Conservation (phyloP, 2,888 invertebrate species). For the Trachelus stipa region DNA sequence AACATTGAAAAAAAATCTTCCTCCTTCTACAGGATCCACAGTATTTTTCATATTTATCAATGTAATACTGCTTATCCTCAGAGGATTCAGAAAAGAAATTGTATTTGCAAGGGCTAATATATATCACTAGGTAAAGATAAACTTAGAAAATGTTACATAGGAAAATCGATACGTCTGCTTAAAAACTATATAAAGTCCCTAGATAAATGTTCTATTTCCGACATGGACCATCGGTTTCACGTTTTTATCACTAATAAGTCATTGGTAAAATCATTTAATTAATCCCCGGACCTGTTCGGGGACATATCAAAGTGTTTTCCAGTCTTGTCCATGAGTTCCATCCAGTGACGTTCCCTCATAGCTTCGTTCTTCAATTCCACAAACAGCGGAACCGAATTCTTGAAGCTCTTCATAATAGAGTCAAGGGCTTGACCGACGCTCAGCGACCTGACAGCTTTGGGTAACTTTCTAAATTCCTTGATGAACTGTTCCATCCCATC, state of each 20-base stretch:
- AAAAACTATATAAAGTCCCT: neutral
- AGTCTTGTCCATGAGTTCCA: conserved; percentile 87
- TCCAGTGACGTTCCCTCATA: conserved; percentile 91
- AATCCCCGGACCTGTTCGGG: conserved; percentile 70
- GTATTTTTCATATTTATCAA: neutral
- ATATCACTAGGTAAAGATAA: neutral
- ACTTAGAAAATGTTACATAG: neutral
- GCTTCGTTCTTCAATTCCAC: conserved; percentile 92
- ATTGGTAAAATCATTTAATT: neutral
- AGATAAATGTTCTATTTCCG: neutral
- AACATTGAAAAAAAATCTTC: neutral
- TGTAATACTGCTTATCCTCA: neutral
- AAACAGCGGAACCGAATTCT: conserved; percentile 88
- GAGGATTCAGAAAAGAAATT: neutral
- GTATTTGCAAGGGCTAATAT: neutral
- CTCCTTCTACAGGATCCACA: neutral
- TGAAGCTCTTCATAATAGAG: conserved; percentile 89
- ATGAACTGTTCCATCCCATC: conserved; percentile 90
- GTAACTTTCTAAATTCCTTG: conserved; percentile 81
- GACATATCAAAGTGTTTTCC: conserved; percentile 86
- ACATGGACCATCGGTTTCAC: neutral
- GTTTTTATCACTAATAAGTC: neutral
- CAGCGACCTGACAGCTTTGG: conserved; percentile 71
- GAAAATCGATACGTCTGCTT: neutral
- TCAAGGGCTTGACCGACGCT: conserved; percentile 79